These are phyloP conservation scores for Myotis daubentonii DNA, from an alignment of 2,797 vertebrate genomes.

Conservation along the genomic window DNA sequence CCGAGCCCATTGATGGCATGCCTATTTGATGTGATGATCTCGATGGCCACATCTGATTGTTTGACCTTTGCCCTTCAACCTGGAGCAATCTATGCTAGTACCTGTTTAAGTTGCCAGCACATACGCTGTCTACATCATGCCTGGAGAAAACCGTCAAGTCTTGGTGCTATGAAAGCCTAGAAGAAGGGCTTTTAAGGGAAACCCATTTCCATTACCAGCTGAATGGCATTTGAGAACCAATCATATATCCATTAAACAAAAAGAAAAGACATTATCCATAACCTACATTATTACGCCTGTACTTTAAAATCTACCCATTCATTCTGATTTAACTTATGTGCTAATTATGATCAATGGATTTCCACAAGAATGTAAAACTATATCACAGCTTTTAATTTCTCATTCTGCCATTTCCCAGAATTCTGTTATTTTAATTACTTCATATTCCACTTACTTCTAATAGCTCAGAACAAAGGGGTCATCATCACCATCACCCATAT, in stretches of 20 bases:
- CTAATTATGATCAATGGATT: slow-evolving; percentile 78
- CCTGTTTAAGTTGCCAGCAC: slow-evolving; percentile 85
- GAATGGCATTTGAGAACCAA: slow-evolving; percentile 71
- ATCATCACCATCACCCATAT: slow-evolving; percentile 66
- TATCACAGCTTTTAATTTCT: slow-evolving; percentile 75
- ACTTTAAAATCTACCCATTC: slow-evolving; percentile 67
- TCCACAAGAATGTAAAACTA: slow-evolving; percentile 58
- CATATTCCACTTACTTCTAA: slow-evolving; percentile 78
- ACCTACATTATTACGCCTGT: slow-evolving; percentile 63
- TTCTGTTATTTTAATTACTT: slow-evolving; percentile 78
- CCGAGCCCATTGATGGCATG: slow-evolving; percentile 91
- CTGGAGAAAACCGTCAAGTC: slow-evolving; percentile 81
- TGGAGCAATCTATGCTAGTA: slow-evolving; percentile 82
- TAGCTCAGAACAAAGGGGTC: slow-evolving; percentile 74
- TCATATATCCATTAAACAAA: slow-evolving; percentile 77
- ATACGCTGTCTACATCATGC: slow-evolving; percentile 65
- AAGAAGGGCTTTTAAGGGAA: slow-evolving; percentile 70
- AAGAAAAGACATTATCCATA: slow-evolving; percentile 74
- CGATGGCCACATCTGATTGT: slow-evolving; percentile 94
- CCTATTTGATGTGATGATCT: slow-evolving; percentile 95
- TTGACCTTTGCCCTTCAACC: slow-evolving; percentile 89
- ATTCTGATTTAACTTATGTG: slow-evolving; percentile 73
- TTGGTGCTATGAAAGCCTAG: slow-evolving; percentile 48
- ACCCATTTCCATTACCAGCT: slow-evolving; percentile 68
- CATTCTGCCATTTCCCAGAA: slow-evolving; percentile 77